These are phyloP conservation scores for Adelognathus sp. DNA, from an alignment of 2,888 invertebrate genomes.

Conservation along the genomic window DNA sequence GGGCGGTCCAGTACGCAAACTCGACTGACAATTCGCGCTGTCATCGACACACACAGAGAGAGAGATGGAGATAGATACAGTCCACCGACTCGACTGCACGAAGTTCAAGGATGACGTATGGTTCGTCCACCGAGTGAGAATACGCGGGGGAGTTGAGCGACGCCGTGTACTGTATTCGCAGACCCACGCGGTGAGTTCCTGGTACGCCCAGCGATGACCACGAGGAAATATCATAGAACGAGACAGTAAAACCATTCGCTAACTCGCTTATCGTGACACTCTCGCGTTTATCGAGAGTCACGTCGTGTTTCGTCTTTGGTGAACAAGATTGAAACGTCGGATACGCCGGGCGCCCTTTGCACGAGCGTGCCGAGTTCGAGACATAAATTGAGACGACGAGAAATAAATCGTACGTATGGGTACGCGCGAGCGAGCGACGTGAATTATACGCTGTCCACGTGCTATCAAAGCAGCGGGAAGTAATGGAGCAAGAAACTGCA, in stretches of 20 bases:
- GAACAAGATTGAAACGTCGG: slow-evolving; percentile 47
- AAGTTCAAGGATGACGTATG: slow-evolving; percentile 48
- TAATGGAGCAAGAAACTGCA: neutral
- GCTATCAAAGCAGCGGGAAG: neutral
- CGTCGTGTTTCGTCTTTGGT: slow-evolving; percentile 35
- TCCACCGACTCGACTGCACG: slow-evolving; percentile 16
- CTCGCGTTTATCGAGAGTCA: slow-evolving; percentile 44
- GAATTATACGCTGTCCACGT: neutral
- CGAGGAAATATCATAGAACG: slow-evolving; percentile 7
- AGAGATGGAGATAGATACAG: too few species aligned
- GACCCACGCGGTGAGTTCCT: slow-evolving; percentile 45
- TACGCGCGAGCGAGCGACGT: neutral
- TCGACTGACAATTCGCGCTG: slow-evolving; percentile 73
- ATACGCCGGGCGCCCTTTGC: neutral
- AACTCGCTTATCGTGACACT: slow-evolving; percentile 40
- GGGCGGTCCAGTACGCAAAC: slow-evolving; percentile 69
- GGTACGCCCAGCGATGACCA: slow-evolving; percentile 18
- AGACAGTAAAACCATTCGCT: slow-evolving; percentile 21
- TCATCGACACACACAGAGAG: slow-evolving; percentile 74
- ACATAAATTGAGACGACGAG: slow-evolving; percentile 43
- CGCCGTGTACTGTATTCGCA: slow-evolving; percentile 21
- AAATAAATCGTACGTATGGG: neutral
- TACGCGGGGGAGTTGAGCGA: slow-evolving; percentile 45
- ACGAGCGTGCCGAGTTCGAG: slow-evolving; percentile 5
- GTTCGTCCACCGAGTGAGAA: slow-evolving; percentile 10